These are phyloP conservation scores for Caenorhabditis angaria DNA, from an alignment of 2,888 invertebrate genomes.

Conservation along the genomic window DNA sequence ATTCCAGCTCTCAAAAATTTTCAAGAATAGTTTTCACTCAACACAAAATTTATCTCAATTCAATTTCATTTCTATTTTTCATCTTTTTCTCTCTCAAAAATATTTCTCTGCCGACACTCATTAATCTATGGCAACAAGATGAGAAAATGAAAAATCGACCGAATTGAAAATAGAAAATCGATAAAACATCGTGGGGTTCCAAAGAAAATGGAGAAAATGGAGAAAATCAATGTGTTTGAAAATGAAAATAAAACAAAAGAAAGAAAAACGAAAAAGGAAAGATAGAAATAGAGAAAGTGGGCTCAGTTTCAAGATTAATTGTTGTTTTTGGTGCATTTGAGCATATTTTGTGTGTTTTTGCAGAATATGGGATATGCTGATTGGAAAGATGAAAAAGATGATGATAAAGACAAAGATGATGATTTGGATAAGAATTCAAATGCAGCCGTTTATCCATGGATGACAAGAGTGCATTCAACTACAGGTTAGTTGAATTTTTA, in stretches of 20 bases:
- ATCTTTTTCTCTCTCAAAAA: neutral
- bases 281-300: constrained; percentile 11
- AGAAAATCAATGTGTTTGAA: neutral
- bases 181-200: neutral
- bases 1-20: neutral
- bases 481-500: constrained; percentile 51
- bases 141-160: constrained; percentile 8
- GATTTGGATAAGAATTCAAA: constrained; percentile 47
- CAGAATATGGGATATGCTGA: constrained; percentile 15
- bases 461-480: constrained; percentile 71
- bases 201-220: neutral
- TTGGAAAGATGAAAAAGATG: constrained; percentile 55
- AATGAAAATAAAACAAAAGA: neutral
- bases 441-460: constrained; percentile 71
- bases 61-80: neutral
- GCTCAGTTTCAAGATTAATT: constrained; percentile 42
- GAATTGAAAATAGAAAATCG: neutral
- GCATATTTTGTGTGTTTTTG: neutral
- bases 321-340: constrained; percentile 1
- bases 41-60: too few species aligned
- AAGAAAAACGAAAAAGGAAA: constrained; percentile 6
- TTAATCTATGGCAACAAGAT: constrained; percentile 5
- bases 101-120: neutral
- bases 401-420: constrained; percentile 42
- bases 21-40: neutral